Base-by-base conservation (phyloP, 2,888 invertebrate species). In the Drosophila tripunctata region DNA sequence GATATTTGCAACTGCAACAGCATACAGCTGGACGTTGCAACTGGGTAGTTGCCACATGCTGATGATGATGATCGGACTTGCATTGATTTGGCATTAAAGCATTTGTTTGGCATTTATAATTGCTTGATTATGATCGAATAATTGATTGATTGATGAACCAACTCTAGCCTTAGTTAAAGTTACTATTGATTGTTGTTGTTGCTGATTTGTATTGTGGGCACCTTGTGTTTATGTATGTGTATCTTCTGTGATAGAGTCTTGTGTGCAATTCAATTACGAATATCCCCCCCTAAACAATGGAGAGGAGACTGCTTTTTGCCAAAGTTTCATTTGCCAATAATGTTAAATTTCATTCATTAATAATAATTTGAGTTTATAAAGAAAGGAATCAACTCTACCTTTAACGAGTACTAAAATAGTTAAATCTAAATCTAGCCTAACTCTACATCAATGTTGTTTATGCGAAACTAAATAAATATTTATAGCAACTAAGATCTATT, bases 1-100 rank as follows among this genome's bases (percentile, higher is more conserved):
- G 70, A 87, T 74, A 19, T 91, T 91, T 48, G 83, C 83, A 44
- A 91, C 92, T 7, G 73, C 89, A 10, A 68, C 76, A 5, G 90
- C 81, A 44, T 45, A 73, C 30, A 64, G 51, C 14, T 75, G 81
- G 81, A 41, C 41, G 8, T 22, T 65, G 7, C 10, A 54, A 6
- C 17, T 31, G n/a, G 31, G 21, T 19, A 22, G n/a, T 27, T 30
- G 10, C 40, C 47, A 33, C 15, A 10, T 43, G 19, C 40, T 72
- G 36, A 1, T 68, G 31, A 24, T 43, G 12, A 21, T 57, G 1
- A 17, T 72, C 31, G 76, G 54, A 14, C 27, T 75, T 10, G 48
- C 55, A 48, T 56, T 66, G 6, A 6, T 74, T 60, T 78, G 70
- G 65, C 69, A 70, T 57, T 84, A 78, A 61, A 60, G 3, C 15